Conservation (phyloP, 2,888 invertebrate species). For the Pteria penguin region DNA sequence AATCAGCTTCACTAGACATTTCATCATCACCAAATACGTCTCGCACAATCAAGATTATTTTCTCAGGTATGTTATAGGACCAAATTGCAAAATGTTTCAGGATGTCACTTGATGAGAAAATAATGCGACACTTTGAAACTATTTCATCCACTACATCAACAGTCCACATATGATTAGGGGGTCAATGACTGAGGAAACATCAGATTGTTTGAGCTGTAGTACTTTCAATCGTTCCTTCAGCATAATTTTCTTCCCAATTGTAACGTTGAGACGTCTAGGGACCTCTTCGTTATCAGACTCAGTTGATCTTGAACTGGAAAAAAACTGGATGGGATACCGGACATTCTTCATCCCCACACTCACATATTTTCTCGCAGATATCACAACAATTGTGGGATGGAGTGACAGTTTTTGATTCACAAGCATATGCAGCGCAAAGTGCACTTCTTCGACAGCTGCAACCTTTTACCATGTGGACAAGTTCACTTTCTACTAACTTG, state of each 20-base stretch:
- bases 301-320: neutral
- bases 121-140: constrained; percentile 7
- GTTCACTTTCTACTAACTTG: no score
- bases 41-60: constrained; percentile 1
- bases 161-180: constrained; percentile 27
- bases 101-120: no score
- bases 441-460: constrained; percentile 19
- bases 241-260: no score
- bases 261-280: no score
- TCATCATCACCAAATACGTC: constrained; percentile 20
- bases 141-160: constrained; percentile 23
- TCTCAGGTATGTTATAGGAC: constrained; percentile 14
- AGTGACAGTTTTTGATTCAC: neutral
- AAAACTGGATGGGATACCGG: constrained; percentile 15
- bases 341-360: constrained; percentile 31
- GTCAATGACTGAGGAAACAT: no score
- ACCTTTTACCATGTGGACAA: constrained; percentile 28
- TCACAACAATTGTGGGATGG: constrained; percentile 46
- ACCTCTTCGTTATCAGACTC: neutral
- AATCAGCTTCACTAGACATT: constrained; percentile 5
- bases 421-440: constrained; percentile 9
- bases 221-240: no score
- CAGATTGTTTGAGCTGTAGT: no score
- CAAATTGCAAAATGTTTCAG: no score
- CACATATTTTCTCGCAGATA: constrained; percentile 35